These are phyloP conservation scores for Momotus momota DNA, from an alignment of 2,797 vertebrate species.

Conservation along the genomic window DNA sequence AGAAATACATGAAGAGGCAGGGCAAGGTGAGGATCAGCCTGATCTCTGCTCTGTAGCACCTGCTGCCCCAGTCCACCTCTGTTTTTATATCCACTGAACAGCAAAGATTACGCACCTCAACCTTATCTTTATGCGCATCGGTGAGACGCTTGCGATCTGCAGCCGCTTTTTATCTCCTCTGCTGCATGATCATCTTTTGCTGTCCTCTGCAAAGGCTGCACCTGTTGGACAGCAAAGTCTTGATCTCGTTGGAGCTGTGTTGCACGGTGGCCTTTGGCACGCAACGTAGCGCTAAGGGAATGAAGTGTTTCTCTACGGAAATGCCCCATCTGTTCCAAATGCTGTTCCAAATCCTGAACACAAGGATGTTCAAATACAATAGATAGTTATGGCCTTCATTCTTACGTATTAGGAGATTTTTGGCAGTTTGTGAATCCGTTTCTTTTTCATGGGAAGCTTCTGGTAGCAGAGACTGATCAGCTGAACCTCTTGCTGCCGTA, in stretches of 20 bases:
- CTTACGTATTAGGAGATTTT: not conserved
- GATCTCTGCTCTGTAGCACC: not conserved
- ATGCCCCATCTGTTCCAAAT: not conserved
- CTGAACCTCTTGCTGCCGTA: not conserved
- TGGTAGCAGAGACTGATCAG: not conserved
- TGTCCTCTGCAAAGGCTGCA: not conserved
- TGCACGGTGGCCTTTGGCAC: not conserved
- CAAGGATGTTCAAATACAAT: not conserved
- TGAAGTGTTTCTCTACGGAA: not conserved
- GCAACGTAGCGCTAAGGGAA: accelerated
- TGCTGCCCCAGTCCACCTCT: not conserved
- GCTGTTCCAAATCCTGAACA: not conserved
- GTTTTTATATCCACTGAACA: not conserved
- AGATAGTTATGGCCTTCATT: not conserved
- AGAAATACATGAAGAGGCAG: not conserved
- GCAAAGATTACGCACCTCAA: not conserved
- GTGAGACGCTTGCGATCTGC: not conserved
- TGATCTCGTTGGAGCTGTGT: not conserved
- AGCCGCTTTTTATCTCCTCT: not conserved
- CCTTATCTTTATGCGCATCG: accelerated
- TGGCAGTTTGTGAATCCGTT: not conserved
- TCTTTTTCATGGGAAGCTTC: not conserved
- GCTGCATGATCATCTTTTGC: not conserved
- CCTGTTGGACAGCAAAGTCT: not conserved
- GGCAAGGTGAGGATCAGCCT: not conserved